Percentiles rank a stretch among this genome's conserved stretches.
Evolutionary conservation across 2,113 vertebrate genomes (phyloP).

Genomic region (Anarrhichthys ocellatus): DNA sequence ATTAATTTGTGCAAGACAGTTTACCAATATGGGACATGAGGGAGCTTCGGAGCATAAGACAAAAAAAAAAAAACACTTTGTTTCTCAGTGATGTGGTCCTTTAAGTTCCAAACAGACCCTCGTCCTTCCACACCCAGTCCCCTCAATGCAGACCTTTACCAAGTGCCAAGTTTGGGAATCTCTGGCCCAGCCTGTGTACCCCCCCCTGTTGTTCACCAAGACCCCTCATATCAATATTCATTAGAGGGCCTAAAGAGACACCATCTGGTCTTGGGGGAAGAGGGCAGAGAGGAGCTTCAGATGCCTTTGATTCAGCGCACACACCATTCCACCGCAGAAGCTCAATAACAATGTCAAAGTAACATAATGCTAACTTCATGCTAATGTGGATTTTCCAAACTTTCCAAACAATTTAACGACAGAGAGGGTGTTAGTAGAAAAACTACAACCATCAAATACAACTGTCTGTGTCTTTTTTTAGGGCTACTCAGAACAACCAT

Average conservation of each 20-base stretch:
- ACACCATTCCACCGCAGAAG: slow-evolving; percentile 60
- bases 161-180: slow-evolving; percentile 46
- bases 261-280: slow-evolving; percentile 81
- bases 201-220: slow-evolving; percentile 66
- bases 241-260: slow-evolving; percentile 76
- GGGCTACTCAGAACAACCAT: not conserved
- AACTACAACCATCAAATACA: not conserved
- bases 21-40: slow-evolving; percentile 9
- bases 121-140: slow-evolving; percentile 30
- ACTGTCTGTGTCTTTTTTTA: not conserved
- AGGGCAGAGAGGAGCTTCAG: slow-evolving; percentile 48
- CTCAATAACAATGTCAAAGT: slow-evolving; percentile 4
- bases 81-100: not conserved
- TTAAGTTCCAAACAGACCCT: not conserved
- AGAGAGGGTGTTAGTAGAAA: not conserved
- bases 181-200: slow-evolving; percentile 28
- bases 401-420: not conserved
- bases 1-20: slow-evolving; percentile 15
- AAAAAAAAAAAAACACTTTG: slow-evolving; percentile 4
- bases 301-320: slow-evolving; percentile 56
- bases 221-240: slow-evolving; percentile 83
- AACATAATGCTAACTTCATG: slow-evolving; percentile 8
- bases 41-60: slow-evolving; percentile 10
- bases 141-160: slow-evolving; percentile 49
- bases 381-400: not conserved